Conservation (phyloP, 2,797 vertebrate species). For the Scyliorhinus canicula region DNA sequence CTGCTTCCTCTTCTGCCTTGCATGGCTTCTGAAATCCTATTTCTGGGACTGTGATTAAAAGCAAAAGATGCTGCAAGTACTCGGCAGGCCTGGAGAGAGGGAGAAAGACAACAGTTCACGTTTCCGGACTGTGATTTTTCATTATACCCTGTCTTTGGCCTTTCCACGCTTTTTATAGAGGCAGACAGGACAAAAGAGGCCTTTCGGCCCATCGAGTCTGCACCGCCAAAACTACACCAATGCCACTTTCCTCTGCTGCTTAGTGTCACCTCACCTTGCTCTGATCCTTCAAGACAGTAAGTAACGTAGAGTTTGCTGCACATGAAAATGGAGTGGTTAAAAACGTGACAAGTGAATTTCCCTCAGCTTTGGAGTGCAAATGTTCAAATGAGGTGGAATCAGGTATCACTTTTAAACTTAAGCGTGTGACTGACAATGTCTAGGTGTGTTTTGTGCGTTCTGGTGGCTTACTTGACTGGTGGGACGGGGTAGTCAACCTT, state of each 20-base stretch:
- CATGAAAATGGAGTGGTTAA: not conserved
- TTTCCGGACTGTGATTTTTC: not conserved
- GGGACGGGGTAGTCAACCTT: not conserved
- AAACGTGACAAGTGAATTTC: not conserved
- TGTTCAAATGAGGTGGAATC: not conserved
- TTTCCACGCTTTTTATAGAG: not conserved
- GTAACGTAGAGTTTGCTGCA: not conserved
- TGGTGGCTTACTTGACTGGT: not conserved
- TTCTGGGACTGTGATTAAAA: not conserved
- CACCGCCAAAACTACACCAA: too few relatives aligned
- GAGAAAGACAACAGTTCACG: not conserved
- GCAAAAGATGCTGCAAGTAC: not conserved
- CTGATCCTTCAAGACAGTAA: not conserved
- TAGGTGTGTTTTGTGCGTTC: not conserved
- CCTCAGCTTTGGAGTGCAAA: not conserved
- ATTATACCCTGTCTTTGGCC: not conserved
- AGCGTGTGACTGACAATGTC: not conserved
- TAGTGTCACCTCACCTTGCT: not conserved
- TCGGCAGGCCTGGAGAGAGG: not conserved
- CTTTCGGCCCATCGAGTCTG: too few relatives aligned
- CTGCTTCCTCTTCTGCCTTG: not conserved
- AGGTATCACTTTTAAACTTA: not conserved
- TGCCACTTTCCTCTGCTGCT: not conserved
- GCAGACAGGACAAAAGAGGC: too few relatives aligned
- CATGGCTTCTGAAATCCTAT: not conserved